Evolutionary conservation across 2,113 vertebrate species (phyloP).

Genomic region (Spermophilus dauricus): DNA sequence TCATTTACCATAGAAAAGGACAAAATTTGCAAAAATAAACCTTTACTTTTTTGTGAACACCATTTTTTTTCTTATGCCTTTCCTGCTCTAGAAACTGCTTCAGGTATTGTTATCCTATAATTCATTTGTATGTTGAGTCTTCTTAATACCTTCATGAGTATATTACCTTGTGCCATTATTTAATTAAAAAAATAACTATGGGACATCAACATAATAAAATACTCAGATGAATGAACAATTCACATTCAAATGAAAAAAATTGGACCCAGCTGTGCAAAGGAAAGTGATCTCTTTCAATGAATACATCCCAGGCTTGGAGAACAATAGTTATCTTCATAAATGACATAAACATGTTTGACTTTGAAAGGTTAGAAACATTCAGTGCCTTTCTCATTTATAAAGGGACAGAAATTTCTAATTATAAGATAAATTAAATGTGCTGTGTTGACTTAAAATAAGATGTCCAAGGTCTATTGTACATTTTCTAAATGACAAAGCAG

Average conservation of each 20-base stretch:
- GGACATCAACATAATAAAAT: conserved; percentile 58
- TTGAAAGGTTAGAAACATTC: conserved; percentile 67
- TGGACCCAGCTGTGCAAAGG: conserved; percentile 65
- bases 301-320: conserved; percentile 63
- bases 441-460: neutral
- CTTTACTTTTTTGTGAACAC: conserved; percentile 42
- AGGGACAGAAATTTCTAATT: conserved; percentile 22
- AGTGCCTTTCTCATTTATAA: conserved; percentile 52
- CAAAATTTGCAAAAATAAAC: neutral
- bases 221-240: conserved; percentile 75
- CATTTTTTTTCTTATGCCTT: conserved; percentile 58
- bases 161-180: conserved; percentile 76
- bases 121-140: conserved; percentile 50
- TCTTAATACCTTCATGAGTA: conserved; percentile 46
- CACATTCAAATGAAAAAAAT: conserved; percentile 71
- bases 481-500: conserved; percentile 37
- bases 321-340: conserved; percentile 75
- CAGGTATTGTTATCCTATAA: conserved; percentile 47
- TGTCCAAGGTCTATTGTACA: neutral
- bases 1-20: neutral
- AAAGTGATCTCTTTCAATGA: conserved; percentile 68
- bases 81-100: neutral
- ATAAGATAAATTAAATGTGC: neutral
- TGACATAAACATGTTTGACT: conserved; percentile 75
- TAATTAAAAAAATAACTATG: conserved; percentile 81